phyloP scores from a whole-genome alignment of 2,113 vertebrate species.

The Lucifuga dentata region DNA sequence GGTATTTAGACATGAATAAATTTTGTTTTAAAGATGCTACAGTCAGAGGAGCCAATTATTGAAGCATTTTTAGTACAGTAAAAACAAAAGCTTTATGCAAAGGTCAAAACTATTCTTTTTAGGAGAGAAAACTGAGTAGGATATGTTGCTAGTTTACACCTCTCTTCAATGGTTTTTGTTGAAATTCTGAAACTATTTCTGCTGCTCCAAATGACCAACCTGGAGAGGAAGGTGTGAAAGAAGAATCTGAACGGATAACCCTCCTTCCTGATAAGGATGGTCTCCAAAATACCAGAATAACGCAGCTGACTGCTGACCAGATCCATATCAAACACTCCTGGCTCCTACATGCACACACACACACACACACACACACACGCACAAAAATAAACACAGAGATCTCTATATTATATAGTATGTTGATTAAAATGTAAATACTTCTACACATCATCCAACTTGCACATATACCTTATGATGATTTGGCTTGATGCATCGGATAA shows the following conservation, averaged over 20 bases:
- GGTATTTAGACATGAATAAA: slow-evolving; percentile 40
- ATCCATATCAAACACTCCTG: slow-evolving; percentile 89
- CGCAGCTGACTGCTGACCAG: slow-evolving; percentile 90
- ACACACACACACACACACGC: background rate
- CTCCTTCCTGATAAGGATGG: slow-evolving; percentile 93
- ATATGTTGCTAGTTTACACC: background rate
- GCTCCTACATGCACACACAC: slow-evolving; percentile 83
- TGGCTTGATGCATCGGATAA: slow-evolving; percentile 97
- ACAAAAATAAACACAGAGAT: slow-evolving; percentile 10
- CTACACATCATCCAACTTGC: slow-evolving; percentile 37
- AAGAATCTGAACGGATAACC: slow-evolving; percentile 93
- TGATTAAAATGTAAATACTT: slow-evolving; percentile 1
- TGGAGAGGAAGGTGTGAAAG: slow-evolving; percentile 90
- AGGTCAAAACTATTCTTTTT: background rate
- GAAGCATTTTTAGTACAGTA: slow-evolving; percentile 18
- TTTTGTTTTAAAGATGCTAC: slow-evolving; percentile 31
- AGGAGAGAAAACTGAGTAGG: background rate
- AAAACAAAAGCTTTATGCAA: background rate
- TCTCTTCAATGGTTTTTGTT: too few species aligned
- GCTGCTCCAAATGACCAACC: slow-evolving; percentile 76
- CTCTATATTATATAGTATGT: background rate
- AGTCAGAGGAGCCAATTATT: too few species aligned
- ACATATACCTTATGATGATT: slow-evolving; percentile 94
- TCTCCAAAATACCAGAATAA: slow-evolving; percentile 95
- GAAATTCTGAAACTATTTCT: too few species aligned